Evolutionary conservation across 2,888 invertebrate species (phyloP).

Genomic region (Dorcus parallelipipedus): DNA sequence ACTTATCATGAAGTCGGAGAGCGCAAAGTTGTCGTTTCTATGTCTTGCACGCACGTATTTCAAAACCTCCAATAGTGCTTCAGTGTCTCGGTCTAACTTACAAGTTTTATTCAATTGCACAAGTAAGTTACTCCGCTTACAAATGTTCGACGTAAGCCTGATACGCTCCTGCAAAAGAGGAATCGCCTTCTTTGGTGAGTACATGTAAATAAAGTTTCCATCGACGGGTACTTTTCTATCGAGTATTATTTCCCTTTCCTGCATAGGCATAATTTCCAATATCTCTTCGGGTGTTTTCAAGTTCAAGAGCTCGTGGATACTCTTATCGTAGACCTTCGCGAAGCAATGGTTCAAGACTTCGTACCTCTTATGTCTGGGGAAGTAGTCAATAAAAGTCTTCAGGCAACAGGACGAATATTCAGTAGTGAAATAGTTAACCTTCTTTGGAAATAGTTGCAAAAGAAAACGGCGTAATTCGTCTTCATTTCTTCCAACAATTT

Average conservation of each 20-base stretch:
- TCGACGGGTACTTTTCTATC: not conserved
- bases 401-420: not conserved
- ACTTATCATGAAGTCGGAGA: not conserved
- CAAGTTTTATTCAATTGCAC: conserved; percentile 1
- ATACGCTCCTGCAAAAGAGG: conserved; percentile 7
- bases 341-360: conserved; percentile 3
- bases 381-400: not conserved
- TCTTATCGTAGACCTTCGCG: conserved; percentile 1
- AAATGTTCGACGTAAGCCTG: not conserved
- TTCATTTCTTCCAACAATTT: not conserved
- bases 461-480: conserved; percentile 2
- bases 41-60: not conserved
- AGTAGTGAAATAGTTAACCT: not conserved
- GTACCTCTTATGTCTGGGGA: not conserved
- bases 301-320: not conserved
- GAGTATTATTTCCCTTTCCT: conserved; percentile 2
- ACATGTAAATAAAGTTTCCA: conserved; percentile 2
- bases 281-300: too few relatives aligned
- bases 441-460: conserved; percentile 5
- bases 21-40: conserved; percentile 4
- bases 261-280: conserved; percentile 1
- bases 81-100: not conserved
- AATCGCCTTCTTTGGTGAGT: conserved; percentile 1
- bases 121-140: not conserved
- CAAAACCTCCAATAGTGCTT: conserved; percentile 1